A percentile compares a stretch with the other conserved stretches of the same genome.
Conservation (phyloP, 2,113 vertebrate species). For the Chrysochloris asiatica region DNA sequence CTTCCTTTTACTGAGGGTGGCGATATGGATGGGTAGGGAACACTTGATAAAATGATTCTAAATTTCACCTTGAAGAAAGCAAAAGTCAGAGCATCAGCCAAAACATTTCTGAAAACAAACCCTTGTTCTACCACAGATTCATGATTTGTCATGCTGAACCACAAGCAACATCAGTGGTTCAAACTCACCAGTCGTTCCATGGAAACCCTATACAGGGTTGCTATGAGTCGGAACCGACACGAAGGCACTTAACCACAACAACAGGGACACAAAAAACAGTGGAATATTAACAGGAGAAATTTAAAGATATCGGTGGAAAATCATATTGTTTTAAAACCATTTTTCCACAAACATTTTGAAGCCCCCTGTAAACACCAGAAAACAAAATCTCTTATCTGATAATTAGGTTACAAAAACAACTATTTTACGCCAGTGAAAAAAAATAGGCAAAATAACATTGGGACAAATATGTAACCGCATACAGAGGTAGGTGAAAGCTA, state of each 20-base stretch:
- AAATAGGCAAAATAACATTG: not conserved
- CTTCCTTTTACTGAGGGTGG: not conserved
- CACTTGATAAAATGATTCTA: constrained; percentile 18
- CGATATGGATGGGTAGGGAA: too few relatives aligned
- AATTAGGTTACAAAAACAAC: not conserved
- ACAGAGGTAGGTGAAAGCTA: not conserved
- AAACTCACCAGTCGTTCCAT: too few relatives aligned
- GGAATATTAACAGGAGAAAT: too few relatives aligned
- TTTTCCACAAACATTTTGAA: too few relatives aligned
- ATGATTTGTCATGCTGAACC: not conserved
- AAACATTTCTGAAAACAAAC: constrained; percentile 46
- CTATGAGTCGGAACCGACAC: too few relatives aligned
- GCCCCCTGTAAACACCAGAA: too few relatives aligned
- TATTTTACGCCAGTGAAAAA: not conserved
- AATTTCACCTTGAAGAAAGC: not conserved
- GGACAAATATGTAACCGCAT: not conserved
- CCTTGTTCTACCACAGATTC: not conserved
- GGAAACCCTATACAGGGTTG: too few relatives aligned
- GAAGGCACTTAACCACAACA: too few relatives aligned
- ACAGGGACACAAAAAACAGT: not conserved
- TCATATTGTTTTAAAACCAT: too few relatives aligned
- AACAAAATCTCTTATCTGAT: not conserved
- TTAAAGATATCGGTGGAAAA: not conserved
- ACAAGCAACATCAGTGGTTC: too few relatives aligned
- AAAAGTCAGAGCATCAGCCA: not conserved